These are phyloP conservation scores for Acanthosepion esculentum DNA, from an alignment of 2,888 invertebrate genomes.

Conservation along the genomic window DNA sequence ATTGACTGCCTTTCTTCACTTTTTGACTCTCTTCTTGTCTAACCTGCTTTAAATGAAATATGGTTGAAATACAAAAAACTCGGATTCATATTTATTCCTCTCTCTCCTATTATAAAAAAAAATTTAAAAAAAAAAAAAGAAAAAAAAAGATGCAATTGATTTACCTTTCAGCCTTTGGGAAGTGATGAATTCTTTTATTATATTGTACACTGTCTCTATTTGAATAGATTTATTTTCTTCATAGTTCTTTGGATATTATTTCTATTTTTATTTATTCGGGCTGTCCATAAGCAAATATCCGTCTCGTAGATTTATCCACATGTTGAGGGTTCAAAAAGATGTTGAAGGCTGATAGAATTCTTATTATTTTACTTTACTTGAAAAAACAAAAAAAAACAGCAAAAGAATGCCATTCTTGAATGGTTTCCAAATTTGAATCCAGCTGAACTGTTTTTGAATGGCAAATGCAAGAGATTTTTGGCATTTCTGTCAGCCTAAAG, in stretches of 20 bases:
- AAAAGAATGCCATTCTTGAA: neutral
- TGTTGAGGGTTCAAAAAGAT: neutral
- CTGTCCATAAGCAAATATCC: neutral
- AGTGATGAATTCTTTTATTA: neutral
- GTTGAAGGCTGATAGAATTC: neutral
- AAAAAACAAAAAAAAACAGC: neutral
- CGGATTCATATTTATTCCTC: no score
- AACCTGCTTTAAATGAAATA: neutral
- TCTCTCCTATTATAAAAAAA: neutral
- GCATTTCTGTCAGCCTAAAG: neutral
- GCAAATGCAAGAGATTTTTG: neutral
- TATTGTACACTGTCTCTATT: neutral
- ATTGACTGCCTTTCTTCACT: neutral
- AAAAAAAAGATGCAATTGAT: neutral
- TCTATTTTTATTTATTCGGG: neutral
- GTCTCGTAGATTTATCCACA: neutral
- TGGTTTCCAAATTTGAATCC: neutral
- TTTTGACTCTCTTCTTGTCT: neutral
- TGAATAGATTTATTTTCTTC: slow-evolving; percentile 6
- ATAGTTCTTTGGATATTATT: neutral
- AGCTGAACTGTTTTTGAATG: neutral
- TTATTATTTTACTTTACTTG: neutral
- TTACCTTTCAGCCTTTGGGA: neutral
- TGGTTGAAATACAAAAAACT: neutral
- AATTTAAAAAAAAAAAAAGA: no score